A percentile compares a stretch with the other conserved stretches of the same genome.
These are phyloP conservation scores for Todiramphus saurophagus DNA, from an alignment of 2,113 vertebrate species.

Conservation along the genomic window DNA sequence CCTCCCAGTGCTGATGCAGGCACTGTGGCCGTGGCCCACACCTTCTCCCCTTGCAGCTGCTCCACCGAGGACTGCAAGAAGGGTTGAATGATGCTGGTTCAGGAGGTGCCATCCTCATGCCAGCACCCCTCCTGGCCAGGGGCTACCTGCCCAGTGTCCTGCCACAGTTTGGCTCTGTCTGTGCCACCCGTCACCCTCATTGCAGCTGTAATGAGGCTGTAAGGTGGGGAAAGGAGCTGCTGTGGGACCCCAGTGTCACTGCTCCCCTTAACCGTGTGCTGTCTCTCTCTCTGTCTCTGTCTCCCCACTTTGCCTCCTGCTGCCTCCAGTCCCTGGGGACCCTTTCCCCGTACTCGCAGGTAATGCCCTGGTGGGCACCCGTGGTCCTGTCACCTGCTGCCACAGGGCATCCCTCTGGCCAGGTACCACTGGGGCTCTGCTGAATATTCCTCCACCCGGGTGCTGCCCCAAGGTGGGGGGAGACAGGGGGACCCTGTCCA, in stretches of 20 bases:
- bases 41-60: background rate
- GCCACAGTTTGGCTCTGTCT: background rate
- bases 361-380: constrained; percentile 32
- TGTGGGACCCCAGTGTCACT: background rate
- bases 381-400: background rate
- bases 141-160: rapidly evolving
- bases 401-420: background rate
- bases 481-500: background rate
- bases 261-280: background rate
- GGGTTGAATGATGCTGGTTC: background rate
- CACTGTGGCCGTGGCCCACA: rapidly evolving
- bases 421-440: background rate
- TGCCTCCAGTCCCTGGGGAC: constrained; percentile 88
- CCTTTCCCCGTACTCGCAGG: constrained; percentile 95
- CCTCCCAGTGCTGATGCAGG: background rate
- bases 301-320: constrained; percentile 33
- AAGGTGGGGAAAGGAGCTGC: background rate
- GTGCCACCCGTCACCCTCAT: background rate
- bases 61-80: background rate
- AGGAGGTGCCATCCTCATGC: background rate
- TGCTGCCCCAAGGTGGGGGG: background rate
- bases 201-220: background rate
- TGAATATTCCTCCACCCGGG: rapidly evolving
- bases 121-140: background rate
- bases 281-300: background rate